Base-by-base conservation (phyloP, 2,113 vertebrate species). In the Amia ocellicauda region DNA sequence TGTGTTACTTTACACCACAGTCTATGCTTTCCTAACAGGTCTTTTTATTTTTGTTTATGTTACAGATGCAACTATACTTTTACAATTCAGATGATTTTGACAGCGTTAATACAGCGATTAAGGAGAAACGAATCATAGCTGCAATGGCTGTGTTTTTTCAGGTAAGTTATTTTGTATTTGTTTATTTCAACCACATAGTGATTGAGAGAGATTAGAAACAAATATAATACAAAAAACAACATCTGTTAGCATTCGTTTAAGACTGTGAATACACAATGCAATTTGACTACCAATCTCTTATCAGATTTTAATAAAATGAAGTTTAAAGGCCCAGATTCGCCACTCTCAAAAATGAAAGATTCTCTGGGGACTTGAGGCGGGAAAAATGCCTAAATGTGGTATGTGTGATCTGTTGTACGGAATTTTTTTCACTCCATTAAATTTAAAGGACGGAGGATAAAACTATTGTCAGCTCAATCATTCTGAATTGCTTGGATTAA, bases 51-150 rank as follows among this genome's bases (percentile, higher is more conserved):
- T 58, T 29, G 8, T 31, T 16, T 55, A 5, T 56, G 67, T 67
- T 56, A 82, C 91, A 98, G 96, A 98, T 98, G 96, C 95, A 98
- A 88, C 93, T 98, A 83, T 98, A 94, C 87, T 94, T 96, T 87
- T 98, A 97, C 79, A 98, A 97, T 81, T 93, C 94, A 1, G 95
- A 97, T 29, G 94, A 97, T 83, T 97, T 95, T 69, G 95, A 97
- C 87, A 97, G 94, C 77, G 92, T 97, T 74, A 90, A 89, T 62
- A 86, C 87, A 14, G 93, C 96, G 23, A 89, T 97, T 80, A 88
- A 89, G 64, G 93, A 97, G 78, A 95, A 93, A 84, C 90, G 94
- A 72, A 87, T 91, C 66, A 90, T 97, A 1, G 93, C 92, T 63
- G 93, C 93, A 56, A 95, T 98, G 93, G 88, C 93, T 0, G 82